phyloP scores from a whole-genome alignment of 92 coral and sea anemone species.

The Palythoa grandis region DNA sequence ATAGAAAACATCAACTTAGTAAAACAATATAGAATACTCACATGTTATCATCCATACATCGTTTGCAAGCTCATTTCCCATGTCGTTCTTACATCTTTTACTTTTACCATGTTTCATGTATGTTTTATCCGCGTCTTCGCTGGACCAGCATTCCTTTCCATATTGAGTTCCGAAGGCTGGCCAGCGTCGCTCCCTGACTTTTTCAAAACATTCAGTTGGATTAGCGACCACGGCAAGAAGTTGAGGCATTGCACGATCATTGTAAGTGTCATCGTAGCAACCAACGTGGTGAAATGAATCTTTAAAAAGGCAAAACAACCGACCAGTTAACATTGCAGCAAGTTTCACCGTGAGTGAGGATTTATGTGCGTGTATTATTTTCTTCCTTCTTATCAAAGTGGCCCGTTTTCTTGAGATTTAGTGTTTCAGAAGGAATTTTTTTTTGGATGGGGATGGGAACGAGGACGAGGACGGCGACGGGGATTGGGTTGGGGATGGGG shows the following conservation, averaged over 20 bases:
- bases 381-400: no score
- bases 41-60: constrained; percentile 38
- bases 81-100: not conserved
- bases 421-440: no score
- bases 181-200: not conserved
- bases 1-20: not conserved
- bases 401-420: no score
- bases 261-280: constrained; percentile 17
- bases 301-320: not conserved
- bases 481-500: no score
- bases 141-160: constrained; percentile 19
- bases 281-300: constrained; percentile 19
- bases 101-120: constrained; percentile 19
- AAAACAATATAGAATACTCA: not conserved
- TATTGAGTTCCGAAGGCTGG: constrained; percentile 24
- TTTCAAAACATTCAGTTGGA: constrained; percentile 22
- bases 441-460: no score
- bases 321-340: not conserved
- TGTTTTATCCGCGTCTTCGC: constrained; percentile 29
- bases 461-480: no score
- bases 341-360: no score
- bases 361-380: no score
- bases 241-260: constrained; percentile 10
- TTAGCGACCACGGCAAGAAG: not conserved
- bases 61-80: constrained; percentile 25